phyloP scores from a whole-genome alignment of 2,113 vertebrate species.

The Chelonoidis abingdonii region DNA sequence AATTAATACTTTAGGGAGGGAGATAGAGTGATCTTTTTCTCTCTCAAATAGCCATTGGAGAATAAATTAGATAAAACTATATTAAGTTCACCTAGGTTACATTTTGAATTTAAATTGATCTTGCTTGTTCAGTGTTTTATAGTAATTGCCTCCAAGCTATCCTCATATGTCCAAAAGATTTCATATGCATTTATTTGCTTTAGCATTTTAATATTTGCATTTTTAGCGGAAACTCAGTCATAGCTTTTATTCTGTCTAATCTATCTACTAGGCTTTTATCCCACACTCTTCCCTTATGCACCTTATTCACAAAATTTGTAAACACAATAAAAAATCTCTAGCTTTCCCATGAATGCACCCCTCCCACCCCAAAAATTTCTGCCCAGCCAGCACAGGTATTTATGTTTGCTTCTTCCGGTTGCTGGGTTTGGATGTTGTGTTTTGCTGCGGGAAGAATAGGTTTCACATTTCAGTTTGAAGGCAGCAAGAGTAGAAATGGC shows the following conservation, averaged over 20 bases:
- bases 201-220: not conserved
- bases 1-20: slow-evolving; percentile 21
- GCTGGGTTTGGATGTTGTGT: not conserved
- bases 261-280: not conserved
- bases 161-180: not conserved
- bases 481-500: not conserved
- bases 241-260: not conserved
- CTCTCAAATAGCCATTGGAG: not conserved
- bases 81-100: not conserved
- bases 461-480: not conserved
- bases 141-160: slow-evolving; percentile 13
- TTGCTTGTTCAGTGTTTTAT: slow-evolving; percentile 5
- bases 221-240: slow-evolving; percentile 19
- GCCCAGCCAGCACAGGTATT: not conserved
- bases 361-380: not conserved
- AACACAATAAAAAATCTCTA: slow-evolving; percentile 8
- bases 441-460: not conserved
- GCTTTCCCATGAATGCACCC: not conserved
- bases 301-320: not conserved
- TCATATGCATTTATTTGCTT: not conserved
- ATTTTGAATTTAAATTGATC: slow-evolving; percentile 44
- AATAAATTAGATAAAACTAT: slow-evolving; percentile 20
- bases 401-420: not conserved
- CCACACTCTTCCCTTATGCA: not conserved
- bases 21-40: not conserved